Evolutionary conservation across 2,888 invertebrate species (phyloP), one percentile per base, ranked within the genome.

Genomic region (Cremastinae sp.): DNA sequence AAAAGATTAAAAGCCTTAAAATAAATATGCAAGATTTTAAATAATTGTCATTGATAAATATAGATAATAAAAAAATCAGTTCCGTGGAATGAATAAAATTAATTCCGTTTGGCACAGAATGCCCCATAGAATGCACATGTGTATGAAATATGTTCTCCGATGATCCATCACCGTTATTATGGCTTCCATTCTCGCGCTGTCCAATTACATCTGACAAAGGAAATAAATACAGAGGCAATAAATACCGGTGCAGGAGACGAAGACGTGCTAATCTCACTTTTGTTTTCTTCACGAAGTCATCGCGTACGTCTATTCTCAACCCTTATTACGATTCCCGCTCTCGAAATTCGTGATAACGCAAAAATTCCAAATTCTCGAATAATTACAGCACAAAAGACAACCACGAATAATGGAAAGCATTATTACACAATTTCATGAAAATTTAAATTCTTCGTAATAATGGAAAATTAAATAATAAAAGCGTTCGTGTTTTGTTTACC

Each of bases 131-230:
- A 28, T 55, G 35, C 18, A 12, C 22, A 14, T 8, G 55, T 53
- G 71, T 12, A 71, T 14, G 65, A 37, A 62, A 62, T 18, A n/a
- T 14, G 14, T 58, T 68, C 51, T n/a, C 5, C 56, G 18, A 72
- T 72, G 72, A 64, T 58, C 68, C 72, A 20, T 59, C 56, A 51
- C 58, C 68, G 45, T 58, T 28, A 68, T 68, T 72, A 45, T 58
- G 7, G 8, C 43, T 58, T 28, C 41, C 45, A 62, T 72, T 64
- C 62, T 28, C 66, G 56, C 62, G 43, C 66, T 51, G 22, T 68
- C 56, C 72, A 72, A 75, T 75, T 75, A 66, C 58, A 49, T 16
- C 58, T 58, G 8, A 66, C 71, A 72, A 68, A 45, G 58, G 41
- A 58, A 72, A 71, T 47, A 64, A 28, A 28, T 28, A 64, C 55